Base-by-base conservation (phyloP, 2,888 invertebrate species). In the Volucella zonaria region DNA sequence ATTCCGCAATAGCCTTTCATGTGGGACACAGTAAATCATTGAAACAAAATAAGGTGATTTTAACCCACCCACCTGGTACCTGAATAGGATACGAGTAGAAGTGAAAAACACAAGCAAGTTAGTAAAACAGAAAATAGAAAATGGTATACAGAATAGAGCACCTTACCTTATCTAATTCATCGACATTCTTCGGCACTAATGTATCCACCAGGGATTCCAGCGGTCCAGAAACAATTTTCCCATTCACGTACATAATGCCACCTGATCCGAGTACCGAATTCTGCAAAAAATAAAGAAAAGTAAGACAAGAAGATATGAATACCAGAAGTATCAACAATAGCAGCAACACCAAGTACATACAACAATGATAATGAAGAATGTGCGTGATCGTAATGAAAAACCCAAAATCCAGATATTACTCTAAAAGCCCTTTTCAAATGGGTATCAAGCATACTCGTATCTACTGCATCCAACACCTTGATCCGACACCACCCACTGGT, bases 191-290 rank as follows among this genome's bases (percentile, higher is more conserved):
- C 42, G 92, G 92, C 86, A 92, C 89, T 59, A 92, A 89, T 47
- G 90, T 89, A 87, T 92, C 91, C 71, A 91, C 87, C 40, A 92
- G 88, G 64, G 92, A 90, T 40, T 91, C 91, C 88, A 92, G 87
- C 85, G 92, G 92, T 59, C 92, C 92, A 87, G 92, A 92, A 88
- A 91, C 90, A 87, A 91, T 90, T 89, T 89, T 90, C 87, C 91
- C 91, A 87, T 91, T 90, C 89, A 90, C 90, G 87, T 92, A 91
- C 90, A 92, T 90, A 79, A 92, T 89, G 66, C 92, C 92, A 88
- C 91, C 91, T 88, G 91, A 89, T 78, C 91, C 92, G 85, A 91
- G 88, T 71, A 90, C 91, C 52, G 91, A 90, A 86, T 90, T 90
- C 91, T 92, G 87, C 45, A 87, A 87, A 62, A 68, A 66, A 49